These are phyloP conservation scores for Temnothorax nylanderi DNA, from an alignment of 1,140 invertebrate genomes.

Conservation along the genomic window DNA sequence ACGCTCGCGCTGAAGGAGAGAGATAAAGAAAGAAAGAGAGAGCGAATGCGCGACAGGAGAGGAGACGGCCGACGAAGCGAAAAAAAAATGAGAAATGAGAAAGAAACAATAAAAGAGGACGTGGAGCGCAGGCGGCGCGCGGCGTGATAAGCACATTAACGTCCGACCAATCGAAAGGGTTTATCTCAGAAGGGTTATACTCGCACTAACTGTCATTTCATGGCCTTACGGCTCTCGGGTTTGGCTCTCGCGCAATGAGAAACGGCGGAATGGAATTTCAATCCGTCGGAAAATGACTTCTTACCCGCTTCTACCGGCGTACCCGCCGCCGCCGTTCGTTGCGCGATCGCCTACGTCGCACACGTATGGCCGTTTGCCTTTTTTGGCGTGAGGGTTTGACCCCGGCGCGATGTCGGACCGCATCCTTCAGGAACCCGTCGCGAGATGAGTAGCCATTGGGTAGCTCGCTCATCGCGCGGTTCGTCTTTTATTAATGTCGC, in stretches of 20 bases:
- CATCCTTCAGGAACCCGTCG: conserved; percentile 38
- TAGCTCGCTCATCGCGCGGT: not conserved
- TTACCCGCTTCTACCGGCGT: conserved; percentile 19
- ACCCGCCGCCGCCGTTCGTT: not conserved
- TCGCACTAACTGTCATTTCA: conserved; percentile 64
- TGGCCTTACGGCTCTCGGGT: conserved; percentile 39
- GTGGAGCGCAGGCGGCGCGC: conserved; percentile 40
- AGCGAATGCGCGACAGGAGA: not conserved
- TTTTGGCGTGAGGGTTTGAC: conserved; percentile 26
- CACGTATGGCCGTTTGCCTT: conserved; percentile 43
- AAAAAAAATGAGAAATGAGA: conserved; percentile 51
- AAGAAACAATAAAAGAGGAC: conserved; percentile 49
- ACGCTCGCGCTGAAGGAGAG: not conserved
- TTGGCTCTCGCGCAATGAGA: conserved; percentile 39
- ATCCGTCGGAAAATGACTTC: conserved; percentile 64
- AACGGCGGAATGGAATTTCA: conserved; percentile 63
- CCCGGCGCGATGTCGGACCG: conserved; percentile 23
- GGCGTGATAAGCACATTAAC: conserved; percentile 65
- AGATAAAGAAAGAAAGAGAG: not conserved
- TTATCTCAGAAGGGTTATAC: conserved; percentile 55
- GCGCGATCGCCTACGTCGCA: conserved; percentile 9
- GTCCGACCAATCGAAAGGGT: conserved; percentile 61
- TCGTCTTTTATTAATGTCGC: conserved; percentile 32
- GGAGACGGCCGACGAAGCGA: not conserved
- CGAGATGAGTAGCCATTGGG: not conserved